Conservation (phyloP, 2,888 invertebrate species). For the Leptinotarsa peninsularis region DNA sequence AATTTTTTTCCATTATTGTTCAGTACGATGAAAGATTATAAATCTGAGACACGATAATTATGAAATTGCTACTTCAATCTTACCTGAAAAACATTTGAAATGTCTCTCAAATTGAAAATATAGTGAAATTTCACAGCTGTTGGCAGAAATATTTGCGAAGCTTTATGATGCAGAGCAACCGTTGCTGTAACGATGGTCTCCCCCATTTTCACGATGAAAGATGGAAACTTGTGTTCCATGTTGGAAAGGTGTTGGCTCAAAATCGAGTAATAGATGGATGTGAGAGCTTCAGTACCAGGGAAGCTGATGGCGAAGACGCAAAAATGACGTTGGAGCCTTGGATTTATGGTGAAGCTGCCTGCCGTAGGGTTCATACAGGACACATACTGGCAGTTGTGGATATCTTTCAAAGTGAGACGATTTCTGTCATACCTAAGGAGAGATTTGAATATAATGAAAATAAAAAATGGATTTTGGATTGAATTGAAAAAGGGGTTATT, state of each 20-base stretch:
- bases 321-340: conserved; percentile 90
- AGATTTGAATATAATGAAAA: neutral
- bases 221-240: conserved; percentile 83
- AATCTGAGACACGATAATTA: too few relatives aligned
- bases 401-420: conserved; percentile 90
- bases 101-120: conserved; percentile 93
- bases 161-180: conserved; percentile 86
- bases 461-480: neutral
- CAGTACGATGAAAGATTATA: too few relatives aligned
- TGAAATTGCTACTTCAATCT: conserved; percentile 15
- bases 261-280: conserved; percentile 90
- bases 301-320: conserved; percentile 87
- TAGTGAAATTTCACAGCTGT: conserved; percentile 98
- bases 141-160: conserved; percentile 89
- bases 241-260: conserved; percentile 87
- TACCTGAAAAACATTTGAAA: conserved; percentile 96
- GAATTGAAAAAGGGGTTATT: too few relatives aligned
- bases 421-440: conserved; percentile 78
- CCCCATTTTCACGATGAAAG: conserved; percentile 76
- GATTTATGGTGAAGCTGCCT: conserved; percentile 96
- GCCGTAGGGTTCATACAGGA: conserved; percentile 99
- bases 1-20: too few relatives aligned
- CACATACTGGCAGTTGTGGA: conserved; percentile 96
- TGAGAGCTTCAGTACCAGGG: conserved; percentile 84
- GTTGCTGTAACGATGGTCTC: conserved; percentile 84